These are phyloP conservation scores for human DNA, from an alignment of 2,113 vertebrate species.

Conservation along the genomic window GRCh38 chr1:196460001-196460500, in stretches of 20 bases:
- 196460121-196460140: not conserved
- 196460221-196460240: not conserved
- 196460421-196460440: not conserved
- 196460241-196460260: not conserved
- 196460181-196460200: not conserved
- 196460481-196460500: not conserved
- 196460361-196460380: not conserved
- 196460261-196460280: not conserved
- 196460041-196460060: not conserved
- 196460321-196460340: not conserved
- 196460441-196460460: not conserved
- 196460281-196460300: not conserved
- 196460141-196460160: not conserved
- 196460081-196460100: not conserved
- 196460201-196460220: not conserved
- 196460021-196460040: not conserved
- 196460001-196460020: too few species aligned
- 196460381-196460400: not conserved
- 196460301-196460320: not conserved
- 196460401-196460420: not conserved
- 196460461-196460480: not conserved
- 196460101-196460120: not conserved
- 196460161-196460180: not conserved
- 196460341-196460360: not conserved
- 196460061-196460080: not conserved